Conservation (phyloP, 2,888 invertebrate genomes). For the Octodonta nipae region DNA sequence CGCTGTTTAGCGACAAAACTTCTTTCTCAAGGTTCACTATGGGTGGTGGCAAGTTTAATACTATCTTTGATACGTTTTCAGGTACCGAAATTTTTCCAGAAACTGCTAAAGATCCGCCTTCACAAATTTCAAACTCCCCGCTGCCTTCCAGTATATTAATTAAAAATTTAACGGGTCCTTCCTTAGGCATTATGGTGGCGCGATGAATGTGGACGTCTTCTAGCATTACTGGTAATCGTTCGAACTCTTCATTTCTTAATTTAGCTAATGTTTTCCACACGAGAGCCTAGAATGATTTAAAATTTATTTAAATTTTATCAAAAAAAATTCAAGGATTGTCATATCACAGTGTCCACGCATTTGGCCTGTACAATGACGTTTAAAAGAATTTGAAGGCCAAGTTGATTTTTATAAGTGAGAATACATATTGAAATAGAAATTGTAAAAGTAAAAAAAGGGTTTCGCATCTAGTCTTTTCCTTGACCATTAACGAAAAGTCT, state of each 20-base stretch:
- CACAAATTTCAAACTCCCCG: constrained; percentile 80
- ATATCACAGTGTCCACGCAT: no score
- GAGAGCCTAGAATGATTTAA: constrained; percentile 44
- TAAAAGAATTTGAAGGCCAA: no score
- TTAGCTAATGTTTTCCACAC: constrained; percentile 83
- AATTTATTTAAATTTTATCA: no score
- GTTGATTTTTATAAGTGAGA: no score
- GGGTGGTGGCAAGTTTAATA: constrained; percentile 41
- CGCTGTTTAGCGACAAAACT: constrained; percentile 43
- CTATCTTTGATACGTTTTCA: constrained; percentile 50
- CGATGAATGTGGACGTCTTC: constrained; percentile 84
- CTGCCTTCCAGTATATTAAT: constrained; percentile 71
- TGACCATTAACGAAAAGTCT: no score
- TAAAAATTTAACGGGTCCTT: constrained; percentile 64
- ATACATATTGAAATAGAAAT: no score
- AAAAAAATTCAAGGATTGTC: no score
- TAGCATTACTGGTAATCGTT: constrained; percentile 71
- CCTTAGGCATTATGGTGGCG: constrained; percentile 85
- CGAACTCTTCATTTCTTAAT: constrained; percentile 55
- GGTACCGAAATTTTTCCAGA: constrained; percentile 61
- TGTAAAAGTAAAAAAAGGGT: no score
- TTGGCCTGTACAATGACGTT: no score
- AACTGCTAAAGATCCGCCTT: constrained; percentile 71
- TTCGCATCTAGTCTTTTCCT: no score
- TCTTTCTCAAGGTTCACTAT: constrained; percentile 29